Conservation (phyloP, 2,888 invertebrate species). For the Dicyrtoma fusca region DNA sequence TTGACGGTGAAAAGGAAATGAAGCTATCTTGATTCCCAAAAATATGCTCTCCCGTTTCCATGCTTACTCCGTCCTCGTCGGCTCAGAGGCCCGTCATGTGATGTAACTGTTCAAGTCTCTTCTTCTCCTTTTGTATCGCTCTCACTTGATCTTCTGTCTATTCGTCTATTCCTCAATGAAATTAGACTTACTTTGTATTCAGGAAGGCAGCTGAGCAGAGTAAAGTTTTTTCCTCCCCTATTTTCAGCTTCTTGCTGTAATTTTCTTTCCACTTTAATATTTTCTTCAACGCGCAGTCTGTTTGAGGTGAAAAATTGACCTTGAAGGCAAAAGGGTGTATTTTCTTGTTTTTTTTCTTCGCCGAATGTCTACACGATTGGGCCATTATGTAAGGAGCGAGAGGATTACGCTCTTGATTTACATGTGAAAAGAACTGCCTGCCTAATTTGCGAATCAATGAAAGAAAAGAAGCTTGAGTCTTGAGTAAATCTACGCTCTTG, state of each 20-base stretch:
- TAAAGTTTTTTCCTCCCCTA: neutral
- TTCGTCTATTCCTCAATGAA: slow-evolving; percentile 7
- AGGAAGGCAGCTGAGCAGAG: neutral
- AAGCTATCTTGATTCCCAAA: no score
- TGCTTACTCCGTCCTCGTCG: no score
- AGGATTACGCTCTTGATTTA: slow-evolving; percentile 23
- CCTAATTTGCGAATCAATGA: slow-evolving; percentile 29
- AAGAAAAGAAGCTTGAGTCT: slow-evolving; percentile 3
- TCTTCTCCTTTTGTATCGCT: neutral
- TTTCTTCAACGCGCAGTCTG: slow-evolving; percentile 7
- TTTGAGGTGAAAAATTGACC: slow-evolving; percentile 24
- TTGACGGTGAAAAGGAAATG: no score
- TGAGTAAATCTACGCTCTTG: no score
- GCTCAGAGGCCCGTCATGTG: no score
- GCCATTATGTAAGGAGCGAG: neutral
- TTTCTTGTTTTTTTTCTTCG: neutral
- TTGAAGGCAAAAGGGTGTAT: slow-evolving; percentile 17
- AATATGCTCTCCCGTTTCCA: no score
- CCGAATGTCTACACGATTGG: neutral
- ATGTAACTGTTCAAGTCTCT: no score
- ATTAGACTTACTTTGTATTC: slow-evolving; percentile 20
- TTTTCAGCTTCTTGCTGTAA: neutral
- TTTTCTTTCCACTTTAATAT: neutral
- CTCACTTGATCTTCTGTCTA: neutral
- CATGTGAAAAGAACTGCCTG: slow-evolving; percentile 18